A percentile compares a stretch with the other conserved stretches of the same genome.
These are phyloP conservation scores for Caenorhabditis sp. DNA, from an alignment of 2,888 invertebrate genomes.

Conservation along the genomic window DNA sequence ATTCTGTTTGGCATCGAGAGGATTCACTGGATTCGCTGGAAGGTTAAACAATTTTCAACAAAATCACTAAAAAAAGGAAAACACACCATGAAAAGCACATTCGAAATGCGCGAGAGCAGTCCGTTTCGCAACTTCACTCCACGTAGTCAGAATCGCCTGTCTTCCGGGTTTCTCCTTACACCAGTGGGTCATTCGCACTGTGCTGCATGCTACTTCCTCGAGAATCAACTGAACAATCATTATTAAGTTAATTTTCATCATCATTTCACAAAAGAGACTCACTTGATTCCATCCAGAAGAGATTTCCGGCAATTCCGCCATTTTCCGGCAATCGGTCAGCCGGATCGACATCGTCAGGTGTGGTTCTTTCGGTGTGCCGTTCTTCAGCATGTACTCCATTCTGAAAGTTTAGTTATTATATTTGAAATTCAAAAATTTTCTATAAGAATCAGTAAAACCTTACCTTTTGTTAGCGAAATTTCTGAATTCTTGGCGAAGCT, in stretches of 20 bases:
- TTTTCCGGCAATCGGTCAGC: slow-evolving; percentile 68
- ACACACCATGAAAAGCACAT: slow-evolving; percentile 13
- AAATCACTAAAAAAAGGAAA: not conserved
- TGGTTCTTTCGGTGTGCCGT: not conserved
- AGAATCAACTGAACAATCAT: slow-evolving; percentile 16
- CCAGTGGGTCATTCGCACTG: slow-evolving; percentile 20
- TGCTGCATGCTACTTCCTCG: slow-evolving; percentile 30
- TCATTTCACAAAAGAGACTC: not conserved
- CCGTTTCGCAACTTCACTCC: slow-evolving; percentile 6
- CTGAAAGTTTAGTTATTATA: slow-evolving; percentile 4
- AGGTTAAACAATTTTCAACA: not conserved
- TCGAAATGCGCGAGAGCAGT: slow-evolving; percentile 17
- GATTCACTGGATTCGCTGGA: slow-evolving; percentile 2
- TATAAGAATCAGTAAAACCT: not conserved
- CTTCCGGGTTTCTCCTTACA: slow-evolving; percentile 25
- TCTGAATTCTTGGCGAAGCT: slow-evolving; percentile 11
- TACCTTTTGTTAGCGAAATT: not conserved
- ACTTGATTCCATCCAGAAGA: slow-evolving; percentile 1
- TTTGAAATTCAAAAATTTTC: too few relatives aligned
- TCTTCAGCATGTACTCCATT: slow-evolving; percentile 20
- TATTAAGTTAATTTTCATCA: not conserved
- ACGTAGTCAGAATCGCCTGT: slow-evolving; percentile 3
- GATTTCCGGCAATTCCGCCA: not conserved
- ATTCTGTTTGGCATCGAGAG: not conserved
- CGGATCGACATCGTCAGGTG: slow-evolving; percentile 90